phyloP scores from a whole-genome alignment of 2,113 vertebrate species.

The Dicaeum eximium region DNA sequence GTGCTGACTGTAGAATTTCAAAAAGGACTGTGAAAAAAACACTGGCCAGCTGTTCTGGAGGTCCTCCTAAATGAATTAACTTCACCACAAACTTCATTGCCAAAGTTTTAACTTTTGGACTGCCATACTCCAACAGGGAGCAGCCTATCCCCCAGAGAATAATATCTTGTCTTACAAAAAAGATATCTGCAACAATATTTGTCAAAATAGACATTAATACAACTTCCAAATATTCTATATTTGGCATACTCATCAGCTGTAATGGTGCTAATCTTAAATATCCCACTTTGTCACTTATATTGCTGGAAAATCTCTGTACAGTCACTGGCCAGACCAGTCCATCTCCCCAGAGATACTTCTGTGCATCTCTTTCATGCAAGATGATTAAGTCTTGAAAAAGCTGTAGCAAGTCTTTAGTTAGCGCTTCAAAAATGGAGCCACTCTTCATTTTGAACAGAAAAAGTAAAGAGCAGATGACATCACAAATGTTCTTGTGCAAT shows the following conservation, averaged over 20 bases:
- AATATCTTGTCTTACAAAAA: constrained; percentile 78
- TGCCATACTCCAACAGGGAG: constrained; percentile 78
- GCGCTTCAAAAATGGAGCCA: constrained; percentile 78
- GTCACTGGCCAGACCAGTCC: constrained; percentile 78
- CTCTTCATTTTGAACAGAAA: constrained; percentile 86
- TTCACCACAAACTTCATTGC: constrained; percentile 77
- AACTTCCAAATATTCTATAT: constrained; percentile 80
- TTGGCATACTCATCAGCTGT: constrained; percentile 73
- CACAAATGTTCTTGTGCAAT: constrained; percentile 82
- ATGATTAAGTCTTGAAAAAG: constrained; percentile 82
- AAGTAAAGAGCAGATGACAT: constrained; percentile 86
- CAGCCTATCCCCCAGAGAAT: constrained; percentile 84
- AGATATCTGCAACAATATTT: constrained; percentile 76
- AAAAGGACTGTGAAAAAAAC: constrained; percentile 84
- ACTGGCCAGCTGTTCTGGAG: constrained; percentile 79
- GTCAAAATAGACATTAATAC: constrained; percentile 76
- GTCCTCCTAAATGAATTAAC: constrained; percentile 81
- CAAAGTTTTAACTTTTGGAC: constrained; percentile 71
- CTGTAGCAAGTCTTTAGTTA: constrained; percentile 80
- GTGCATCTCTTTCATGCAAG: constrained; percentile 65
- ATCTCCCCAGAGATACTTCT: neutral
- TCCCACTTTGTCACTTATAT: constrained; percentile 33
- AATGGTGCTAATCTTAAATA: constrained; percentile 83
- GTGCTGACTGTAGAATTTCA: constrained; percentile 74
- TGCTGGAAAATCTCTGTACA: constrained; percentile 74